Conservation (phyloP, 2,797 vertebrate species). For the Acipenser oxyrinchus region DNA sequence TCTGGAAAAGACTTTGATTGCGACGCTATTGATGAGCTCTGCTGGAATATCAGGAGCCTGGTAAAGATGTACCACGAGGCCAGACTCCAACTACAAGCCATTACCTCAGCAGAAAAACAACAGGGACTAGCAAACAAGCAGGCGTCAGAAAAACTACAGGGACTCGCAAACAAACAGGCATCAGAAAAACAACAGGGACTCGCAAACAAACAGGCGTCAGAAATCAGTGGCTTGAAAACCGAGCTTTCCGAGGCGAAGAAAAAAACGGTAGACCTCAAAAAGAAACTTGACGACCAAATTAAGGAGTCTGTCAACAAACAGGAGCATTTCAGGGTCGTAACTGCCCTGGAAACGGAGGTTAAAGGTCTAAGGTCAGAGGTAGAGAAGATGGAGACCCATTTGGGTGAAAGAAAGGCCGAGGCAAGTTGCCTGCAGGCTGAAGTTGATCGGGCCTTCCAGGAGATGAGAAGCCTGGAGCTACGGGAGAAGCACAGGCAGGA, state of each 20-base stretch:
- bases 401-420: neutral
- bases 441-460: neutral
- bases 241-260: neutral
- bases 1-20: neutral
- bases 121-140: too few relatives aligned
- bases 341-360: neutral
- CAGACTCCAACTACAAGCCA: neutral
- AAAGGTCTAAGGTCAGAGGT: neutral
- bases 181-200: neutral
- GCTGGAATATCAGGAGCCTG: neutral
- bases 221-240: too few relatives aligned
- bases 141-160: too few relatives aligned
- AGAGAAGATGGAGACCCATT: neutral
- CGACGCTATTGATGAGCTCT: neutral
- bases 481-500: neutral
- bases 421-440: neutral
- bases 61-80: neutral
- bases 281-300: neutral
- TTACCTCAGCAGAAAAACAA: neutral
- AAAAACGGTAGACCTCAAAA: neutral
- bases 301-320: neutral
- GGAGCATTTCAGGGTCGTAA: neutral
- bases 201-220: neutral
- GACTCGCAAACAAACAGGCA: too few relatives aligned
- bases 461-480: neutral